phyloP scores from a whole-genome alignment of 2,888 invertebrate genomes.

The Leucania comma region DNA sequence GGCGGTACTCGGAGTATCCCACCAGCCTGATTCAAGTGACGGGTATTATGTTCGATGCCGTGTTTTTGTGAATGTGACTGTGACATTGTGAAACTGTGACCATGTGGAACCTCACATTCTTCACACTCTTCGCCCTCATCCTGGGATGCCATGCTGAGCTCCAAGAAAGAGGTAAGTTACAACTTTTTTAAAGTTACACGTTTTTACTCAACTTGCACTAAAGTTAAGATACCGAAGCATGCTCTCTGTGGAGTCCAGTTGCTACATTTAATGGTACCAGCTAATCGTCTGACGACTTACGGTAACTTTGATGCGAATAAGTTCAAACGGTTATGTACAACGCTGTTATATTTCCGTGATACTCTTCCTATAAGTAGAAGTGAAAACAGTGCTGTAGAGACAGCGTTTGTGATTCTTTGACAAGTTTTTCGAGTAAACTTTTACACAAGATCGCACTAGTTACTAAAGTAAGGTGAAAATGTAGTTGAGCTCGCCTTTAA shows the following conservation, averaged over 20 bases:
- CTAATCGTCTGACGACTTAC: constrained; percentile 61
- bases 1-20: constrained; percentile 51
- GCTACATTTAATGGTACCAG: constrained; percentile 25
- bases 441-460: constrained; percentile 13
- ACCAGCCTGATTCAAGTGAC: constrained; percentile 63
- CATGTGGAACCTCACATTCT: constrained; percentile 78
- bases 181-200: constrained; percentile 53
- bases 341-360: constrained; percentile 52
- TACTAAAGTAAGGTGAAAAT: constrained; percentile 22
- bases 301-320: constrained; percentile 60
- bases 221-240: constrained; percentile 51
- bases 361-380: constrained; percentile 60
- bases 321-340: constrained; percentile 56
- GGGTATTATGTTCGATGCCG: constrained; percentile 77
- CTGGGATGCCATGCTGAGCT: constrained; percentile 75
- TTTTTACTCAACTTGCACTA: constrained; percentile 55
- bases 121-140: constrained; percentile 69
- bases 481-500: constrained; percentile 6
- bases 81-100: constrained; percentile 68
- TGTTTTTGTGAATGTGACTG: constrained; percentile 75
- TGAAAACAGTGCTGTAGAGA: constrained; percentile 52
- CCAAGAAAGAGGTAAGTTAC: constrained; percentile 84
- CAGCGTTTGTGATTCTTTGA: constrained; percentile 49
- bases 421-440: constrained; percentile 47
- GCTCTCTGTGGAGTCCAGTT: constrained; percentile 26